Evolutionary conservation across 2,113 vertebrate genomes (phyloP).

Genomic region (Phalacrocorax carbo): DNA sequence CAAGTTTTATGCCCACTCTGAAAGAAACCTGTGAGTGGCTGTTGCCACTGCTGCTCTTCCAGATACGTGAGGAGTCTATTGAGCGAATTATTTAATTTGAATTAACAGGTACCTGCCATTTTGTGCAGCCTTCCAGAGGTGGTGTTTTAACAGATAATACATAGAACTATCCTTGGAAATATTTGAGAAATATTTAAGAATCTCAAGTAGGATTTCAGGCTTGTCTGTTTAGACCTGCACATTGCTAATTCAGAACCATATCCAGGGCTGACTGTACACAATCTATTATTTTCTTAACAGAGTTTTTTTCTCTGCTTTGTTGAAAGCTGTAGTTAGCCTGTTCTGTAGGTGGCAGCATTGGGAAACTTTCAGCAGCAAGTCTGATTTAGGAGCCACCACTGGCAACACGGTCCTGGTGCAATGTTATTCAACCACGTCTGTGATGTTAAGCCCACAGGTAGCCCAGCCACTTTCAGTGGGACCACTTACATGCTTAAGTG

Average conservation of each 20-base stretch:
- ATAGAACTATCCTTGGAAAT: background rate
- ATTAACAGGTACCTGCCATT: background rate
- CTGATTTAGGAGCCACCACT: background rate
- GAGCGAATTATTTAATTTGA: background rate
- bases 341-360: constrained; percentile 72
- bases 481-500: background rate
- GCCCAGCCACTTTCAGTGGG: background rate
- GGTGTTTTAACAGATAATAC: background rate
- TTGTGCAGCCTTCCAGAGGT: background rate
- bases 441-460: background rate
- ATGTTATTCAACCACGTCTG: rapidly evolving
- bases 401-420: background rate
- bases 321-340: background rate
- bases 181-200: background rate
- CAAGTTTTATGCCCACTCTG: background rate
- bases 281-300: rapidly evolving
- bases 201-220: background rate
- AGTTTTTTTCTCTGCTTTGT: background rate
- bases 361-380: constrained; percentile 22
- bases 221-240: background rate
- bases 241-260: background rate
- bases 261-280: background rate
- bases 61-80: background rate
- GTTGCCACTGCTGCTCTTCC: background rate
- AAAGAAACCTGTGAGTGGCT: background rate